Evolutionary conservation across 2,888 invertebrate genomes (phyloP).

Genomic region (Pocota personata): DNA sequence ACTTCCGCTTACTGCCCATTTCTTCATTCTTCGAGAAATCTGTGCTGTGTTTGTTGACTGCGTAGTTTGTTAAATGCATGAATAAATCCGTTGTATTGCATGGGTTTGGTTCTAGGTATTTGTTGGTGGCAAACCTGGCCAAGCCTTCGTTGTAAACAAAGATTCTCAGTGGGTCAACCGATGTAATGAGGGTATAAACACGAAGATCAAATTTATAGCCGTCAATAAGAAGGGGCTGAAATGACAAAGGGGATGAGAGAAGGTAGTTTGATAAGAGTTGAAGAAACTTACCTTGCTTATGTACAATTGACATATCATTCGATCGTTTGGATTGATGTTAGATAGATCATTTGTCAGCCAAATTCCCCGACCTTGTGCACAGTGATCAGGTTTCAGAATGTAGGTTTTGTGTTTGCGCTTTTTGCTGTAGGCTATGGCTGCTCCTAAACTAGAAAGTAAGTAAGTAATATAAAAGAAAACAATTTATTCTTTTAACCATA

Average conservation of each 20-base stretch:
- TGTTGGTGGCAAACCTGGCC: constrained; percentile 93
- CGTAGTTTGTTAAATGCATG: constrained; percentile 98
- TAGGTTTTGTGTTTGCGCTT: constrained; percentile 89
- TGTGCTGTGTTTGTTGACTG: constrained; percentile 94
- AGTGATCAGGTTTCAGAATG: constrained; percentile 95
- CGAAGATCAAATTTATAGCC: constrained; percentile 96
- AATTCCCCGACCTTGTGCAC: constrained; percentile 95
- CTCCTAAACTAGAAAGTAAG: constrained; percentile 89
- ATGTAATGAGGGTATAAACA: constrained; percentile 93
- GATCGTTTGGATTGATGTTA: constrained; percentile 88
- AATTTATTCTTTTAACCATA: no score
- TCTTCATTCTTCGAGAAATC: constrained; percentile 92
- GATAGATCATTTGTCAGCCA: constrained; percentile 92
- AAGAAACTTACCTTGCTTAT: constrained; percentile 85
- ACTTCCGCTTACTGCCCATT: constrained; percentile 93
- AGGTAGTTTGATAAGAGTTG: neutral
- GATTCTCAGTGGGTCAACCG: constrained; percentile 94
- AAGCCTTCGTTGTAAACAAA: constrained; percentile 96
- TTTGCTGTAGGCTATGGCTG: constrained; percentile 87
- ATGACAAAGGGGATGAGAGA: neutral
- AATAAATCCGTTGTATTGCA: constrained; percentile 93
- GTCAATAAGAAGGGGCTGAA: constrained; percentile 92
- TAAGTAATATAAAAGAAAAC: neutral
- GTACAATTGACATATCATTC: constrained; percentile 94
- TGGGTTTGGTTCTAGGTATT: constrained; percentile 92